Percentiles rank a stretch among this genome's conserved stretches.
phyloP scores from a whole-genome alignment of 2,113 vertebrate genomes.

The Monarcha castaneiventris region DNA sequence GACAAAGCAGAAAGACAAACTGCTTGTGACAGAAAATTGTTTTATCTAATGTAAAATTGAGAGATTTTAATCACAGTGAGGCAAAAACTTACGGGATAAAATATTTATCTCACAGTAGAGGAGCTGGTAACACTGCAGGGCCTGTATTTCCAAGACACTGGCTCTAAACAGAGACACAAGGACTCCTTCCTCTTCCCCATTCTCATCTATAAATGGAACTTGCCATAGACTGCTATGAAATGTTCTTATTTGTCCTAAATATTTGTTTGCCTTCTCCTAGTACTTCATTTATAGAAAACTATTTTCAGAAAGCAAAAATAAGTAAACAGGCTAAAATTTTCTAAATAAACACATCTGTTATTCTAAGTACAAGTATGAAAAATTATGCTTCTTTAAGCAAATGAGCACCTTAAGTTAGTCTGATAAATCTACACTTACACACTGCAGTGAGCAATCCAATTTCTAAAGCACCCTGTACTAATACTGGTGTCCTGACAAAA shows the following conservation, averaged over 20 bases:
- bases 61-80: background rate
- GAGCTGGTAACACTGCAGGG: background rate
- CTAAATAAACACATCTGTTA: background rate
- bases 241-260: background rate
- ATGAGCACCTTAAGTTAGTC: constrained; percentile 18
- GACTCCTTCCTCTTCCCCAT: background rate
- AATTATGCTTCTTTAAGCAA: constrained; percentile 30
- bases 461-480: constrained; percentile 21
- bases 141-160: background rate
- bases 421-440: constrained; percentile 30
- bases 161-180: background rate
- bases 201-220: background rate
- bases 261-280: background rate
- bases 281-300: background rate
- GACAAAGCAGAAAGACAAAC: background rate
- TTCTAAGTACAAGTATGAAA: constrained; percentile 12
- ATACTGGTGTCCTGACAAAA: constrained; percentile 9
- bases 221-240: background rate
- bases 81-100: background rate
- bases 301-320: background rate
- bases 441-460: constrained; percentile 30
- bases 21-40: background rate
- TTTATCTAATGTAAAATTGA: background rate
- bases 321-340: background rate
- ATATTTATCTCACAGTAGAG: background rate